Evolutionary conservation across 2,797 vertebrate species (phyloP), one percentile per base, ranked within the genome.

Genomic region (Centropyge bicolor): DNA sequence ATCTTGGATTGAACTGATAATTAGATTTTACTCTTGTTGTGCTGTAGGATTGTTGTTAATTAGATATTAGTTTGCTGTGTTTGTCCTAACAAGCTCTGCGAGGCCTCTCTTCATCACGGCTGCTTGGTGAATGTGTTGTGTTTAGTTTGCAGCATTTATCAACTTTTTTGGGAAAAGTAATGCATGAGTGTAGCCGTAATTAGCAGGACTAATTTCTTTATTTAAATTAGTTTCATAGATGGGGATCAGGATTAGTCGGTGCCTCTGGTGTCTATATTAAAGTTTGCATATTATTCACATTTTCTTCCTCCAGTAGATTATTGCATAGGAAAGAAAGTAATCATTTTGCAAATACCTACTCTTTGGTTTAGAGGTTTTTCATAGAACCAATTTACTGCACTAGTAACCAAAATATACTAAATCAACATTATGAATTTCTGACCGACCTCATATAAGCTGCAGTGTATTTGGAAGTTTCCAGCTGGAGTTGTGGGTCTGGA

Each of bases 11-110:
- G 38, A 49, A 36, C 16, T 19, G 46, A 46, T 74, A 0, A 76
- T 59, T 40, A 14, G 27, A 55, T 71, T 55, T 36, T 7, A 11
- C 4, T 65, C 4, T 27, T 0, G 31, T 54, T 71, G 8, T 24
- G 62, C 52, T 55, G 71, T 8, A 22, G 56, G 24, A 67, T 27
- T 20, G 35, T 11, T 80, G 45, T 62, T 81, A 66, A 79, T 84
- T 54, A 24, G 68, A 51, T 66, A 3, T 13, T 24, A 61, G 67
- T 45, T 67, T 61, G 31, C 54, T 0, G 3, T 35, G 8, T 66
- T 56, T 57, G 74, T 67, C n/a, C 46, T 70, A 57, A 74, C n/a
- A 13, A 74, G 38, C 6, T 59, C 24, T 48, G 24, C 57, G 0
- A 66, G 49, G 56, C 13, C 27, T 22, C 62, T 19, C 65, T 66